These are phyloP conservation scores for Cossypha niveicapilla DNA, from an alignment of 2,797 vertebrate species.

Conservation along the genomic window DNA sequence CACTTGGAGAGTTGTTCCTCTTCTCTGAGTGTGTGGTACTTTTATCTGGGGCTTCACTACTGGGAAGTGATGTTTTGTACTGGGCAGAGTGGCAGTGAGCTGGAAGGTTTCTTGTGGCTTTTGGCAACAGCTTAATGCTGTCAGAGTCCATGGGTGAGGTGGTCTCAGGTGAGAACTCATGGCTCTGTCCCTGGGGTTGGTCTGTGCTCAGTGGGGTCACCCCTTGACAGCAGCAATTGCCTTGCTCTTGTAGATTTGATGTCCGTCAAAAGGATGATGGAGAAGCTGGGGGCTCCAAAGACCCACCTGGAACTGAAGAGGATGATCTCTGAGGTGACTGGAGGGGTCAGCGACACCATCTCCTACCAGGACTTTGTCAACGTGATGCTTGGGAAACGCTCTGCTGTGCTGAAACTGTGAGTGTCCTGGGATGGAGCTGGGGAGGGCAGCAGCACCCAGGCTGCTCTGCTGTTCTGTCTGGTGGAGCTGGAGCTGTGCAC, in stretches of 20 bases:
- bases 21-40: neutral
- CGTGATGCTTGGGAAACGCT: conserved; percentile 96
- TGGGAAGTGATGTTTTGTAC: neutral
- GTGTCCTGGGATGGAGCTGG: conserved; percentile 17
- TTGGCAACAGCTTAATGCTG: neutral
- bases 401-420: conserved; percentile 95
- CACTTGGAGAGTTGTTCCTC: neutral
- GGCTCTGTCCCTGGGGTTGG: neutral
- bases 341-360: conserved; percentile 89
- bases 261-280: conserved; percentile 98
- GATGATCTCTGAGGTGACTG: conserved; percentile 94
- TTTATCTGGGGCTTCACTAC: neutral
- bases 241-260: conserved; percentile 84
- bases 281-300: conserved; percentile 95
- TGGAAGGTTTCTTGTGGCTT: neutral
- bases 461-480: neutral
- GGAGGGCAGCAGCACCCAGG: neutral
- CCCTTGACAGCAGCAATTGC: neutral
- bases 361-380: conserved; percentile 96
- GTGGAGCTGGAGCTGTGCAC: neutral
- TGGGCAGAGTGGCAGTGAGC: neutral
- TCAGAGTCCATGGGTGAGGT: neutral
- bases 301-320: conserved; percentile 96
- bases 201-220: neutral
- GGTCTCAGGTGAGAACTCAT: neutral